Evolutionary conservation across 2,888 invertebrate genomes (phyloP).

Genomic region (Julus scanicus): DNA sequence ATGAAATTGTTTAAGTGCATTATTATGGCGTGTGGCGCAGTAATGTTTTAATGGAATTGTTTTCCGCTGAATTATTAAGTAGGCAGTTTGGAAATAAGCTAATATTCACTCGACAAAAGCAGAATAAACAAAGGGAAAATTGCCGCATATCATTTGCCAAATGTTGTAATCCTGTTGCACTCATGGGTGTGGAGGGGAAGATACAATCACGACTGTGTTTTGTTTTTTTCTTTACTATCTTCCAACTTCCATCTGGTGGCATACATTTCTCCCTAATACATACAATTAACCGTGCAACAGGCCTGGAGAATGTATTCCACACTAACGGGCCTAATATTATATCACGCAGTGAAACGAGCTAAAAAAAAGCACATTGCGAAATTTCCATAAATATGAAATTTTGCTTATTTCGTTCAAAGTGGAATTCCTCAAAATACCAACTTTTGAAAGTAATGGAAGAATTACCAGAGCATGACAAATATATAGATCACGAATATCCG

Average conservation of each 20-base stretch:
- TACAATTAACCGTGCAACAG: neutral
- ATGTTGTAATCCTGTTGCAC: neutral
- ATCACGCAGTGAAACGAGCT: neutral
- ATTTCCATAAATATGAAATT: constrained; percentile 10
- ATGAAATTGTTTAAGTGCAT: neutral
- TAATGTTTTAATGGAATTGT: constrained; percentile 19
- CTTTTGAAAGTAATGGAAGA: too few species aligned
- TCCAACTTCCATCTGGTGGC: neutral
- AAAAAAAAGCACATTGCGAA: neutral
- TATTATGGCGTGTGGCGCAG: neutral
- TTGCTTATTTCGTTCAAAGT: too few species aligned
- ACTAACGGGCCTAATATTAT: neutral
- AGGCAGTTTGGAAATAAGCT: neutral
- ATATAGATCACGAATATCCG: too few species aligned
- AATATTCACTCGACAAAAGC: neutral
- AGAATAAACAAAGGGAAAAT: neutral
- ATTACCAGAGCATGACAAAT: too few species aligned
- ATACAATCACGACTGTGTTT: neutral
- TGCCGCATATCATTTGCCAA: neutral
- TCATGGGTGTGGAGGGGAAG: neutral
- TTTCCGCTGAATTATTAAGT: constrained; percentile 11
- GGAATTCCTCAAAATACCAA: too few species aligned
- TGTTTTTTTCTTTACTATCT: neutral
- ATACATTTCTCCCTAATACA: neutral
- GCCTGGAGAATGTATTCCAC: neutral